phyloP scores from a whole-genome alignment of 2,113 vertebrate genomes.

The Oryzias curvinotus region DNA sequence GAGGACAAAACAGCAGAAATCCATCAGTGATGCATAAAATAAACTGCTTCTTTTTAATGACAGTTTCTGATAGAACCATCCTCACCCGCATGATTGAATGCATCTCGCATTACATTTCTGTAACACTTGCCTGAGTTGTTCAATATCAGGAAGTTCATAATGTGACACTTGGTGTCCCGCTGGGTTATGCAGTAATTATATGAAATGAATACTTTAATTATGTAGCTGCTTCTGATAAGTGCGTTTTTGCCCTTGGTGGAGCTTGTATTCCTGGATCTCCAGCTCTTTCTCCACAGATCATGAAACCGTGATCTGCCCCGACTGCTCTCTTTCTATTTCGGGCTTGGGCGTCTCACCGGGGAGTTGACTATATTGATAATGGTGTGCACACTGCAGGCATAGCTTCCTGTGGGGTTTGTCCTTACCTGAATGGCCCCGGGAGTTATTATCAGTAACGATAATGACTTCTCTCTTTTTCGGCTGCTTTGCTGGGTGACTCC shows the following conservation, averaged over 20 bases:
- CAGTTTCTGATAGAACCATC: conserved; percentile 16
- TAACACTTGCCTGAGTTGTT: conserved; percentile 60
- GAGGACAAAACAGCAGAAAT: too few relatives aligned
- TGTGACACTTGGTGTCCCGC: conserved; percentile 67
- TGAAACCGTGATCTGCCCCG: conserved; percentile 72
- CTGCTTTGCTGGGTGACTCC: conserved; percentile 27
- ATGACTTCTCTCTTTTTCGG: conserved; percentile 47
- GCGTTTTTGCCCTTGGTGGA: conserved; percentile 73
- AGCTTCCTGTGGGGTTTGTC: conserved; percentile 59
- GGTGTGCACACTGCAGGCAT: conserved; percentile 55
- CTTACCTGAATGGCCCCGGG: conserved; percentile 54
- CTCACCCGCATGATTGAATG: conserved; percentile 31
- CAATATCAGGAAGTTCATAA: conserved; percentile 76
- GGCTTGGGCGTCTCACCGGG: conserved; percentile 53
- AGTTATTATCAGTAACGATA: conserved; percentile 67
- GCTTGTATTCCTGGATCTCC: conserved; percentile 72
- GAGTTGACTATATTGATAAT: conserved; percentile 71
- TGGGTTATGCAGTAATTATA: conserved; percentile 76
- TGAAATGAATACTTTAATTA: conserved; percentile 81
- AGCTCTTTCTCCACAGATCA: conserved; percentile 69
- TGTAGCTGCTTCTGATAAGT: conserved; percentile 72
- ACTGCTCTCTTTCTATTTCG: conserved; percentile 70
- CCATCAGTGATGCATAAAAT: too few relatives aligned
- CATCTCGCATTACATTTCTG: conserved; percentile 53
- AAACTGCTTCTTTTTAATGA: background rate